Conservation (phyloP, 1,140 invertebrate species). For the Brachionus asplanchnoidis region DNA sequence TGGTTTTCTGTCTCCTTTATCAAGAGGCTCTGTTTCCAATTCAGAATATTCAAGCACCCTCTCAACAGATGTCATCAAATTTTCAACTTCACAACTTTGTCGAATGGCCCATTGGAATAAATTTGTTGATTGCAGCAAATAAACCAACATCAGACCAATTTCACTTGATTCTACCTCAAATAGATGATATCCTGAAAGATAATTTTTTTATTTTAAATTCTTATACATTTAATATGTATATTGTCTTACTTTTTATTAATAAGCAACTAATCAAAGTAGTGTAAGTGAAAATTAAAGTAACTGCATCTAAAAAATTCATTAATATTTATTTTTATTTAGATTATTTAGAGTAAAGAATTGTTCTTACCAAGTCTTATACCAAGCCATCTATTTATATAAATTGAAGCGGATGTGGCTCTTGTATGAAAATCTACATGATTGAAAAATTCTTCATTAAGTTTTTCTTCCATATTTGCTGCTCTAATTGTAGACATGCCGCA, state of each 20-base stretch:
- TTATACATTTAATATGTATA: not conserved
- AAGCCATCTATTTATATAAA: conserved; percentile 24
- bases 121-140: conserved; percentile 69
- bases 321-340: not conserved
- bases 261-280: not conserved
- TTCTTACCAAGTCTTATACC: not conserved
- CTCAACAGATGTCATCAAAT: conserved; percentile 75
- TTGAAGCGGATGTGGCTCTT: conserved; percentile 44
- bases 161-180: conserved; percentile 57
- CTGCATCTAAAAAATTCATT: not conserved
- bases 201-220: not conserved
- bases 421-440: conserved; percentile 64
- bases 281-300: not conserved
- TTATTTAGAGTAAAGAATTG: not conserved
- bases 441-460: conserved; percentile 63
- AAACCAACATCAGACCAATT: conserved; percentile 74
- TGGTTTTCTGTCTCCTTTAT: conserved; percentile 60
- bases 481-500: conserved; percentile 82
- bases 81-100: conserved; percentile 74
- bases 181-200: not conserved
- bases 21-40: conserved; percentile 60
- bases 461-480: conserved; percentile 68
- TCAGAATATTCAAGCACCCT: conserved; percentile 72
- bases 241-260: conserved; percentile 14
- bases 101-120: conserved; percentile 78